Conservation (phyloP, 2,113 vertebrate species). For the Boleophthalmus pectinirostris region DNA sequence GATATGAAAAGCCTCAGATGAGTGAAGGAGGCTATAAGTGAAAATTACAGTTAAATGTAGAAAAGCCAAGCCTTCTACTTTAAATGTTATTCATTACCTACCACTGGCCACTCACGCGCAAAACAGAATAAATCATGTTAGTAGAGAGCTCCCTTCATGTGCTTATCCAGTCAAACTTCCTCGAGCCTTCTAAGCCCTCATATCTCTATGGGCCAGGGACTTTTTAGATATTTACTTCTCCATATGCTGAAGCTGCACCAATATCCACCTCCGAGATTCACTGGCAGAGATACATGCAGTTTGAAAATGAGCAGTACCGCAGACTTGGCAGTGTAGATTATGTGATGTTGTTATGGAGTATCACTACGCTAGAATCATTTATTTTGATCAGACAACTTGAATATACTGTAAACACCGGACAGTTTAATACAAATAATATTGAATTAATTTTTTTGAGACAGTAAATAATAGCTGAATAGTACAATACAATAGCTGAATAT, state of each 20-base stretch:
- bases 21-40: no score
- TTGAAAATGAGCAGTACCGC: background rate
- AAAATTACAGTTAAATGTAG: background rate
- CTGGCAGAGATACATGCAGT: slow-evolving; percentile 13
- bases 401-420: no score
- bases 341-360: background rate
- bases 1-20: no score
- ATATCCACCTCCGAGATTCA: slow-evolving; percentile 21
- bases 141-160: slow-evolving; percentile 30
- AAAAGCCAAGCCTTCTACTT: slow-evolving; percentile 19
- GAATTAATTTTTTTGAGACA: no score
- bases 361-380: background rate
- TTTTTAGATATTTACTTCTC: slow-evolving; percentile 38
- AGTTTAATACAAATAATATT: no score
- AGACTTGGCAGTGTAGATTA: background rate
- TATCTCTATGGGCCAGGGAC: slow-evolving; percentile 32
- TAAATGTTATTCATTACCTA: slow-evolving; percentile 2
- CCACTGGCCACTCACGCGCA: slow-evolving; percentile 15
- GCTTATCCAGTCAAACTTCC: slow-evolving; percentile 30
- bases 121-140: slow-evolving; percentile 39
- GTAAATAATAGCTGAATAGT: no score
- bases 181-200: slow-evolving; percentile 36
- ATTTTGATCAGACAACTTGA: no score
- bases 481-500: no score
- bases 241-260: slow-evolving; percentile 17